Evolutionary conservation across 37 sponge, comb jelly and placozoan genomes (phyloP).

Genomic region (Aplysina aerophoba): DNA sequence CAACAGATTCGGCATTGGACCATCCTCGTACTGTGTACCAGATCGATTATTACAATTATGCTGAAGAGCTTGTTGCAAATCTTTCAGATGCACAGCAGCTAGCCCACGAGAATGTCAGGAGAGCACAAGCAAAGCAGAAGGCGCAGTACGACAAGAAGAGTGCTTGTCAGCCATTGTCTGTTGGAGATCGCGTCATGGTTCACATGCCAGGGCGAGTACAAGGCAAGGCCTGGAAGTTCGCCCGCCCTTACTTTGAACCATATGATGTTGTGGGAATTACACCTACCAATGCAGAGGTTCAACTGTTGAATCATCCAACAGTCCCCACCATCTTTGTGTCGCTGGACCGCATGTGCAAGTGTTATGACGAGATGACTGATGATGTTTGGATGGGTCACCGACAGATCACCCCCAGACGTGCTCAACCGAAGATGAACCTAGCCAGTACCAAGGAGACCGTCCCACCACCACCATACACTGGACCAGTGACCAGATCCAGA

Average conservation of each 20-base stretch:
- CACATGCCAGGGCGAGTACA: slow-evolving; percentile 10
- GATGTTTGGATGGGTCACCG: neutral
- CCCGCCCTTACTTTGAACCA: slow-evolving; percentile 40
- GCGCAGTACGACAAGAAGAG: neutral
- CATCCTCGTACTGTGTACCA: neutral
- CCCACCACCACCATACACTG: no score
- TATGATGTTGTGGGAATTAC: slow-evolving; percentile 26
- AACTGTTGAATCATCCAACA: slow-evolving; percentile 29
- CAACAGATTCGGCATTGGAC: slow-evolving; percentile 30
- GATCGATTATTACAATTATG: slow-evolving; percentile 10
- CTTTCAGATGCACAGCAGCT: slow-evolving; percentile 1
- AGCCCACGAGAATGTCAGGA: neutral
- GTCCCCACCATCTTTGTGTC: slow-evolving; percentile 1
- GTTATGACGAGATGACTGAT: slow-evolving; percentile 12
- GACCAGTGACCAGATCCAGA: no score
- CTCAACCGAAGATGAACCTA: no score
- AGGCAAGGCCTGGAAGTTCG: slow-evolving; percentile 38
- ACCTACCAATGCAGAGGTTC: slow-evolving; percentile 48
- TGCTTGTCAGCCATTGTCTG: no score
- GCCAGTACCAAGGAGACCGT: no score
- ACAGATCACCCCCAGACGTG: no score
- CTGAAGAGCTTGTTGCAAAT: neutral
- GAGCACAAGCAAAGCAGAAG: neutral
- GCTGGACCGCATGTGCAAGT: slow-evolving; percentile 3
- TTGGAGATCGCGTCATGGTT: slow-evolving; percentile 49